Evolutionary conservation across 2,113 vertebrate species (phyloP), one percentile per base, ranked within the genome.

Genomic region (Myotis yumanensis): DNA sequence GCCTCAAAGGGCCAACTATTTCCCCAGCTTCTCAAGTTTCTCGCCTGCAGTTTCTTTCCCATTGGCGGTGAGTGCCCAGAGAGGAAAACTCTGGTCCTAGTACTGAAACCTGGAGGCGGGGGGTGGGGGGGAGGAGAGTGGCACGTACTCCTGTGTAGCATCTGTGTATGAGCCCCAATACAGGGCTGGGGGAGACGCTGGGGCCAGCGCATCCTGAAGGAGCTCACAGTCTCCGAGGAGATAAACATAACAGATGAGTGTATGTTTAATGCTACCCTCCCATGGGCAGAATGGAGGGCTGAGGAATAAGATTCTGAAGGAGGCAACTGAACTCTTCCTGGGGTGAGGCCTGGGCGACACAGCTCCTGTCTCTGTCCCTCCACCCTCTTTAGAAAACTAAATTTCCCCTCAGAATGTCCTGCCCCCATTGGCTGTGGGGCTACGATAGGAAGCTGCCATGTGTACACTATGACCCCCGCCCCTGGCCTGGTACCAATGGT

Each of bases 1-100:
- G 90, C 93, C 62, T 96, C 96, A 94, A 97, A 95, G 92, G 85
- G 80, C 84, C 64, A 22, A 68, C 87, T 97, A 51, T 92, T 40
- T 72, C 64, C 14, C 3, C 0, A 0, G 35, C 25, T 52, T 84
- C 66, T 43, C 4, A 1, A 17, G 75, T 40, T 59, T 75, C 75
- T 73, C 1, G 4, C 54, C 75, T 10, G 15, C 23, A 35, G 79
- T 22, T 32, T 66, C 80, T 22, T 32, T 66, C 84, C 90, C 1
- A 0, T 2, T 35, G 25, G 82, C 28, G 10, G 1, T 11, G 54
- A 40, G 23, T 5, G 72, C 16, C 68, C 76, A 23, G 18, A 11
- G 37, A 37, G 18, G 30, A 37, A 54, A 7, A 4, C 51, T 57
- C 81, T 52, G 91, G 96, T 43, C 59, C 52, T 18, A 16, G 68